Base-by-base conservation (phyloP, 2,797 vertebrate species). In the Takifugu ocellatus region DNA sequence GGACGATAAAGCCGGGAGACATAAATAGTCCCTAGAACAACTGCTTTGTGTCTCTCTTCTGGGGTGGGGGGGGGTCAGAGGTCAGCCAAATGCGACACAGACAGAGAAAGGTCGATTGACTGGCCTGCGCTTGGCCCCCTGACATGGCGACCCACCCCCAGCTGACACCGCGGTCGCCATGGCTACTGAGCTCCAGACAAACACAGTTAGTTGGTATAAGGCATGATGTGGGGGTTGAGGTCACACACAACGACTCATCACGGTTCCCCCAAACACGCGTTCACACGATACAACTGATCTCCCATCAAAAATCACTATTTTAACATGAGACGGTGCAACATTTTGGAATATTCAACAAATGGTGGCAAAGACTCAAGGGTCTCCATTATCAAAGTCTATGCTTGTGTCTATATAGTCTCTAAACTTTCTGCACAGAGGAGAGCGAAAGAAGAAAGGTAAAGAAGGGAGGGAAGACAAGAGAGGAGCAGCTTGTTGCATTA, bases 401-500 rank as follows among this genome's bases (percentile, higher is more conserved):
- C 70, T 68, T 59, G 63, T 68, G 71, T 78, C 59, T 79, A 63
- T 39, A 39, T 59, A 59, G 70, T 80, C 73, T 82, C 76, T 83
- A 85, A 89, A 89, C 81, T 88, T 89, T 83, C 68, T 71, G 70
- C 74, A 74, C 74, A 61, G 71, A 82, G 77, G 81, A 81, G 80
- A 85, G 77, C 83, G 79, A 75, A 84, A 82, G 79, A 85, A 82
- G 76, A 83, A 84, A 84, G 82, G 80, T 77, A 89, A 87, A 85
- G 85, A 84, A 80, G 85, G 84, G 82, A 76, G 82, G 76, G 72
- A 75, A 85, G 84, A 88, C 82, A 85, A 85, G 80, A 79, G 84
- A 78, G 71, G 52, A 85, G 87, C 84, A 82, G 88, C 87, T 88
- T 86, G 86, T 88, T 85, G 86, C 81, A 91, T 92, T 91, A 92